Percentiles rank a stretch among this genome's conserved stretches.
These are phyloP conservation scores for Mactromeris polynyma DNA, from an alignment of 2,888 invertebrate genomes.

Conservation along the genomic window DNA sequence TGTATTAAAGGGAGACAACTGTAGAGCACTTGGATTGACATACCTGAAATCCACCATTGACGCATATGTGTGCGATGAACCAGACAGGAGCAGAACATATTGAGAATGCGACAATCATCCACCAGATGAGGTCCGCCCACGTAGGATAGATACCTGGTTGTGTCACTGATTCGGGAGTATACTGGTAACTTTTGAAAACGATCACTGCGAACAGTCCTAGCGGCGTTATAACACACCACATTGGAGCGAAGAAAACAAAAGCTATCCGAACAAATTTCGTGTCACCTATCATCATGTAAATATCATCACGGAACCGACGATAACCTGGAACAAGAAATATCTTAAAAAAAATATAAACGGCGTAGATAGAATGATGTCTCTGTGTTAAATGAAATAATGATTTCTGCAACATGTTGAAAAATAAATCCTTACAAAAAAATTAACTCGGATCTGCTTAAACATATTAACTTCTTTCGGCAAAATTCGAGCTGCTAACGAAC, in stretches of 20 bases:
- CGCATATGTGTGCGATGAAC: slow-evolving; percentile 69
- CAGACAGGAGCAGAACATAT: slow-evolving; percentile 76
- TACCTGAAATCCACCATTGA: slow-evolving; percentile 72
- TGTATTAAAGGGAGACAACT: no score
- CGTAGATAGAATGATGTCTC: no score
- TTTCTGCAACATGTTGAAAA: no score
- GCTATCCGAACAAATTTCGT: slow-evolving; percentile 13
- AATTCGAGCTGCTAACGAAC: no score
- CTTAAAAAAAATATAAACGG: no score
- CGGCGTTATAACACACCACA: slow-evolving; percentile 80
- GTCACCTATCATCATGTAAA: slow-evolving; percentile 82
- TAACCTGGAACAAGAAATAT: slow-evolving; percentile 70
- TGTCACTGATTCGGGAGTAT: slow-evolving; percentile 71
- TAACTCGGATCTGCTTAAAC: no score
- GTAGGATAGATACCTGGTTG: slow-evolving; percentile 68
- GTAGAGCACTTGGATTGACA: neutral
- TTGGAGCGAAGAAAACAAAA: slow-evolving; percentile 75
- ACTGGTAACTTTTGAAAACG: slow-evolving; percentile 76
- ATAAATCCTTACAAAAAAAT: no score
- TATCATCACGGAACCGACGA: slow-evolving; percentile 77
- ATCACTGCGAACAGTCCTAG: slow-evolving; percentile 76
- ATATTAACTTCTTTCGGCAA: no score
- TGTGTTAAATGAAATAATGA: no score
- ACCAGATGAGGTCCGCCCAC: slow-evolving; percentile 76
- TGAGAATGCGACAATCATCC: slow-evolving; percentile 74